These are phyloP conservation scores for Lutjanus campechanus DNA, from an alignment of 2,797 vertebrate species.

Conservation along the genomic window DNA sequence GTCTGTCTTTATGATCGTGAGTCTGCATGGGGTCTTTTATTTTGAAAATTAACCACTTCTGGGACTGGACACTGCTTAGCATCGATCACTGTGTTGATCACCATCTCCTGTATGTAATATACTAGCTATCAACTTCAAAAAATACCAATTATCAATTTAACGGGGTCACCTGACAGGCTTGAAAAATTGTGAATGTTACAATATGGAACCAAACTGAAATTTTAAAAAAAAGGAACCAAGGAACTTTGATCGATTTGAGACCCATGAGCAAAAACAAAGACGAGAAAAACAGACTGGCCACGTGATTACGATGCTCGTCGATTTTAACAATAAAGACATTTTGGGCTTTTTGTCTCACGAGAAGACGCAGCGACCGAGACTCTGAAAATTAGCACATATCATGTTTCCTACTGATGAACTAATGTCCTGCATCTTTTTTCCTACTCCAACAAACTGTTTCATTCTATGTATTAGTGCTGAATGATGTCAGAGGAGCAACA, in stretches of 20 bases:
- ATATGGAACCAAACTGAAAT: no score
- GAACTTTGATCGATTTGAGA: slow-evolving; percentile 12
- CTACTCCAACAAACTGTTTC: neutral
- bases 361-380: neutral
- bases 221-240: no score
- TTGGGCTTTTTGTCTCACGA: slow-evolving; percentile 7
- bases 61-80: no score
- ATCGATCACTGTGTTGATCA: no score
- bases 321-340: neutral
- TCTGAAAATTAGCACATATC: neutral
- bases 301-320: neutral
- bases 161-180: no score
- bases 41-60: no score
- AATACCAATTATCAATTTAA: no score
- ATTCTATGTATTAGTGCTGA: slow-evolving; percentile 17
- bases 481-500: slow-evolving; percentile 1
- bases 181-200: no score
- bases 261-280: slow-evolving; percentile 3
- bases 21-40: no score
- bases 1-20: no score
- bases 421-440: slow-evolving; percentile 1
- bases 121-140: no score
- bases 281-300: neutral
- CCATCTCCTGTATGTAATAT: no score
- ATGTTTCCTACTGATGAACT: neutral